These are phyloP conservation scores for Pungitius pungitius DNA, from an alignment of 2,113 vertebrate species.

Conservation along the genomic window DNA sequence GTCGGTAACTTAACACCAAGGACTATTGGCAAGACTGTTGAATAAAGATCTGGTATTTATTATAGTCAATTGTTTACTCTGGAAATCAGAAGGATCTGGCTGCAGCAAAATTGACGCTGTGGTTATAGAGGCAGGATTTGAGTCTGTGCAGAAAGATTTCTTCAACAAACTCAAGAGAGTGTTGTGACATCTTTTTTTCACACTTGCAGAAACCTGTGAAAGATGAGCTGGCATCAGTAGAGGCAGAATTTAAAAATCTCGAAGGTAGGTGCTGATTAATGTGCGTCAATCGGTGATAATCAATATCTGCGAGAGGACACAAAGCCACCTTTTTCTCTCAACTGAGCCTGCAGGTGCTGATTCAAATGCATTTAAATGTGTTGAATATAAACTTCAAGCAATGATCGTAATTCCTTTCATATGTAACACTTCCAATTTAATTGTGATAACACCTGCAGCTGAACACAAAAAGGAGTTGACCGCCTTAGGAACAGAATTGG, in stretches of 20 bases:
- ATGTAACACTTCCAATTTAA: background rate
- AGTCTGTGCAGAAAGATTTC: background rate
- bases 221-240: background rate
- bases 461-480: conserved; percentile 24
- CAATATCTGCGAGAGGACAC: background rate
- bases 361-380: background rate
- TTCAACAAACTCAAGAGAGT: background rate
- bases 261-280: conserved; percentile 58
- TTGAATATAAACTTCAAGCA: background rate
- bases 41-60: background rate
- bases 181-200: conserved; percentile 28
- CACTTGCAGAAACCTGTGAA: conserved; percentile 51
- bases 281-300: background rate
- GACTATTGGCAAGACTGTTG: background rate
- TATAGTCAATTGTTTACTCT: background rate
- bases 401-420: background rate
- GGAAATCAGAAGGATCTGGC: background rate
- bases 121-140: background rate
- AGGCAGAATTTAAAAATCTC: conserved; percentile 5
- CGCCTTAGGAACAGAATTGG: conserved; percentile 38
- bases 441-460: conserved; percentile 48
- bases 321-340: too few relatives aligned
- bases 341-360: background rate
- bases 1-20: background rate
- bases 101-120: background rate